Evolutionary conservation across 2,888 invertebrate species (phyloP).

Genomic region (Neoscelio sp.): DNA sequence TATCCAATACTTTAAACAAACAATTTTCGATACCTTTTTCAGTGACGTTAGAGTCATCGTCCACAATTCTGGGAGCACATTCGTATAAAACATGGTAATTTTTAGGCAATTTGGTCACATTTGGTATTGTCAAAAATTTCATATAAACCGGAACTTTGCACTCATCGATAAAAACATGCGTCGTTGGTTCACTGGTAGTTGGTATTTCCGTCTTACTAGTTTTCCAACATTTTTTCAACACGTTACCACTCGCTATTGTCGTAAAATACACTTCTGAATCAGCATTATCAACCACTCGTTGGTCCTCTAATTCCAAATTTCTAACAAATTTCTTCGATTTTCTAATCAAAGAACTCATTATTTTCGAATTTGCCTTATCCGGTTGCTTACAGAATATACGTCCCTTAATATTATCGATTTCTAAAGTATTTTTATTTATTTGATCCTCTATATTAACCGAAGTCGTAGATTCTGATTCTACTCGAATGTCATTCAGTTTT

Average conservation of each 20-base stretch:
- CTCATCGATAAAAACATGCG: slow-evolving; percentile 8
- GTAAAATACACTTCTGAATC: slow-evolving; percentile 13
- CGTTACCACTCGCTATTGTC: slow-evolving; percentile 35
- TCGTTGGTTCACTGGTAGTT: neutral
- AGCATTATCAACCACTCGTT: neutral
- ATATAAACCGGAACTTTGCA: slow-evolving; percentile 40
- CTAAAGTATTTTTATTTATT: neutral
- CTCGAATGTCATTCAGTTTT: neutral
- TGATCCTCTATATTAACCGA: neutral
- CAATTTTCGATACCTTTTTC: neutral
- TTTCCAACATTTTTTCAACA: slow-evolving; percentile 58
- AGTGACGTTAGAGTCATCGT: neutral
- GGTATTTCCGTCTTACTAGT: slow-evolving; percentile 7
- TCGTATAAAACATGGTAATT: slow-evolving; percentile 54
- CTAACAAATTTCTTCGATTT: neutral
- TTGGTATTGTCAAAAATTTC: slow-evolving; percentile 21
- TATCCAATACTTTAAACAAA: no score
- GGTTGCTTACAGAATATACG: neutral
- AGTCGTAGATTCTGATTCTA: neutral
- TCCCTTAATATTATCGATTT: neutral
- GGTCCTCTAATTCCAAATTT: neutral
- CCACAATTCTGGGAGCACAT: slow-evolving; percentile 47
- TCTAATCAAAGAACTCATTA: neutral
- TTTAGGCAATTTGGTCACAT: slow-evolving; percentile 16
- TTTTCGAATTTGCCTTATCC: neutral